Percentiles rank a stretch among this genome's conserved stretches.
Evolutionary conservation across 2,797 vertebrate species (phyloP).

Genomic region (Ptychobarbus kaznakovi): DNA sequence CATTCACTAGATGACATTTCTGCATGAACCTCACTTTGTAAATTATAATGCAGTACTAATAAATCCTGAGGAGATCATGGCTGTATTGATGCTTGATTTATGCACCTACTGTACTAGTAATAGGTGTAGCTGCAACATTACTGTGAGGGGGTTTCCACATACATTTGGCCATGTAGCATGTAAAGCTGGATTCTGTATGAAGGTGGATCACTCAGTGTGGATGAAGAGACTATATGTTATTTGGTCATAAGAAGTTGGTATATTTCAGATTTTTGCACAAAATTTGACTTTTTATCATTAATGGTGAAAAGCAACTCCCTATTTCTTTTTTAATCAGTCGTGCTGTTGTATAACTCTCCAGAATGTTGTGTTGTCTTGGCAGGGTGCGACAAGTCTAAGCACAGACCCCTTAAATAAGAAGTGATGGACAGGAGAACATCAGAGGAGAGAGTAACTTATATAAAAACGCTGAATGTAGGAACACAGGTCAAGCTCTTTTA

Average conservation of each 20-base stretch:
- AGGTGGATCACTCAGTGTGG: background rate
- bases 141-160: background rate
- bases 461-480: constrained; percentile 73
- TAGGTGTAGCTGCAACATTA: background rate
- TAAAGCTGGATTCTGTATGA: background rate
- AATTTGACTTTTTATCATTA: background rate
- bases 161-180: background rate
- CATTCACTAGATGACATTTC: background rate
- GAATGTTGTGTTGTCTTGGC: constrained; percentile 63
- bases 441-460: constrained; percentile 63
- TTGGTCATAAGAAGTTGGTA: background rate
- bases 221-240: background rate
- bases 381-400: constrained; percentile 71
- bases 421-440: constrained; percentile 66
- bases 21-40: background rate
- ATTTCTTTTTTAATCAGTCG: background rate
- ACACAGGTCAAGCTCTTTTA: constrained; percentile 63
- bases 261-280: background rate
- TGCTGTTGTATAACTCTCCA: constrained; percentile 50
- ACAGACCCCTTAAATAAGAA: constrained; percentile 66
- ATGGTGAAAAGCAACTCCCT: background rate
- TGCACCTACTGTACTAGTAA: background rate
- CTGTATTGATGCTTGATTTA: background rate
- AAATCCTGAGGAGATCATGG: too few species aligned
- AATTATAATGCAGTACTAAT: background rate